Evolutionary conservation across 2,797 vertebrate species (phyloP).

Genomic region (Ara ararauna): DNA sequence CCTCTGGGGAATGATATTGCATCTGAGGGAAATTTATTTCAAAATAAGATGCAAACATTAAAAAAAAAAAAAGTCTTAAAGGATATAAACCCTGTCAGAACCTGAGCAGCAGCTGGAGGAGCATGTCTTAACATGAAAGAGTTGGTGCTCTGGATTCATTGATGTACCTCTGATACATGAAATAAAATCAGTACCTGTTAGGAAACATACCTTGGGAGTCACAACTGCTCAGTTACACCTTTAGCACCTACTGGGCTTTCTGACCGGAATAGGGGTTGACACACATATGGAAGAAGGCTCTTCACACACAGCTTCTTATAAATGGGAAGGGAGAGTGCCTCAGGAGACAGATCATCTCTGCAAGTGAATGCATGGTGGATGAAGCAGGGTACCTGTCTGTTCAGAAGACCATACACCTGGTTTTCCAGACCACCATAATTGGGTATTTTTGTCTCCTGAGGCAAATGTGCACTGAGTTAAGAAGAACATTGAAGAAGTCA

Average conservation of each 20-base stretch:
- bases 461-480: not conserved
- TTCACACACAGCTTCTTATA: not conserved
- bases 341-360: not conserved
- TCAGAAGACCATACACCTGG: not conserved
- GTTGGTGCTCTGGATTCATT: not conserved
- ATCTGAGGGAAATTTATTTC: not conserved
- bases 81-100: not conserved
- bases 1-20: not conserved
- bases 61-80: not conserved
- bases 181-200: not conserved
- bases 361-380: accelerated
- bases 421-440: not conserved
- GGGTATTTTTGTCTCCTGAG: not conserved
- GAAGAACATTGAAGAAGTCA: not conserved
- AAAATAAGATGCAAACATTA: not conserved
- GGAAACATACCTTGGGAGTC: not conserved
- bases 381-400: not conserved
- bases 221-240: not conserved
- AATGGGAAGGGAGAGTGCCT: not conserved
- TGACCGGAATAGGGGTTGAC: not conserved
- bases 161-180: not conserved
- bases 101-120: not conserved
- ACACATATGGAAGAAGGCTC: not conserved
- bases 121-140: not conserved
- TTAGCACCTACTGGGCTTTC: not conserved